Evolutionary conservation across 2,888 invertebrate genomes (phyloP).

Genomic region (Aspidiotus destructor): DNA sequence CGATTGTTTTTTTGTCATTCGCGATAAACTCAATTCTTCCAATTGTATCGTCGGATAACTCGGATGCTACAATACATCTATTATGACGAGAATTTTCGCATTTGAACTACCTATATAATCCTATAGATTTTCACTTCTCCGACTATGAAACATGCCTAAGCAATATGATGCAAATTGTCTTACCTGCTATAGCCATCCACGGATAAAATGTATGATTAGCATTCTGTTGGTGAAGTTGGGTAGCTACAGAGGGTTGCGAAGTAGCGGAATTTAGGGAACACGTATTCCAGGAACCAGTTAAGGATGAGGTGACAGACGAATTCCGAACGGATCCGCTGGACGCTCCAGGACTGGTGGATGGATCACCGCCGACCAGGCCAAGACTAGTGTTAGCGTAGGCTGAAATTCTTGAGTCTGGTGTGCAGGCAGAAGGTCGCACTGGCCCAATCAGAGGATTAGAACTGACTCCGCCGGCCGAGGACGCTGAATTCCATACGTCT

Average conservation of each 20-base stretch:
- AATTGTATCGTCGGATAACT: too few species aligned
- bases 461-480: conserved; percentile 50
- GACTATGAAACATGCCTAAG: too few species aligned
- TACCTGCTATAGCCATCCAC: conserved; percentile 98
- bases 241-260: conserved; percentile 59
- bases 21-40: too few species aligned
- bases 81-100: too few species aligned
- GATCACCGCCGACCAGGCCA: conserved; percentile 66
- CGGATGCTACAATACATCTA: too few species aligned
- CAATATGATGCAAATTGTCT: conserved; percentile 43
- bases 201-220: conserved; percentile 90
- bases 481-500: conserved; percentile 58
- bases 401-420: conserved; percentile 75
- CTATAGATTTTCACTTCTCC: too few species aligned
- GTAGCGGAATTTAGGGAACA: conserved; percentile 75
- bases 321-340: conserved; percentile 45
- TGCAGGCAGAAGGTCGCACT: conserved; percentile 78
- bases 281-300: conserved; percentile 67
- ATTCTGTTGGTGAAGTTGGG: conserved; percentile 77
- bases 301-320: conserved; percentile 49
- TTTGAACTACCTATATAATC: too few species aligned
- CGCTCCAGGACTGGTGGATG: conserved; percentile 63
- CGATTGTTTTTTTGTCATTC: too few species aligned
- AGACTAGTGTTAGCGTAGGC: conserved; percentile 66
- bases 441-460: conserved; percentile 40